Conservation (phyloP, 2,888 invertebrate genomes). For the Drosophila stalkeri region DNA sequence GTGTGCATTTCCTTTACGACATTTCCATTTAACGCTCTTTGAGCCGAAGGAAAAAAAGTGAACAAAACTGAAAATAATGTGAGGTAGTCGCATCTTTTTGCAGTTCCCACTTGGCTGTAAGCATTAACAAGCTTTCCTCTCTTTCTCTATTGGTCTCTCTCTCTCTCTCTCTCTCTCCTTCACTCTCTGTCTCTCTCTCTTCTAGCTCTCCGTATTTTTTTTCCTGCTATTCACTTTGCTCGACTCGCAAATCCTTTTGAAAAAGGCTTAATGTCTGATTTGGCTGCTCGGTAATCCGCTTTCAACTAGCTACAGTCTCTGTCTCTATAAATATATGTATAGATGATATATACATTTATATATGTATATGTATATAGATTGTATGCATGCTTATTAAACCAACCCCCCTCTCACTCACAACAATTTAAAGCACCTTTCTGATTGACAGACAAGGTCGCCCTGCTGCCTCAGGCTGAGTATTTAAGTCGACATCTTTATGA, state of each 20-base stretch:
- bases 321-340: constrained; percentile 22
- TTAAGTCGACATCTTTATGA: constrained; percentile 37
- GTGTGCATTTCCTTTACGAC: constrained; percentile 65
- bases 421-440: constrained; percentile 9
- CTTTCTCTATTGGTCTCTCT: background rate
- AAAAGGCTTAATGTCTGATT: constrained; percentile 72
- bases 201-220: constrained; percentile 4
- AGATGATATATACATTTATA: background rate
- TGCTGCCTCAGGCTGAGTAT: constrained; percentile 8
- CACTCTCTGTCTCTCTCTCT: background rate
- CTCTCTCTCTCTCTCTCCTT: background rate
- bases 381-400: constrained; percentile 52
- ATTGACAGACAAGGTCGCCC: constrained; percentile 27
- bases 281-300: constrained; percentile 68
- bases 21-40: constrained; percentile 54
- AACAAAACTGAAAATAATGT: constrained; percentile 28
- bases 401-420: background rate
- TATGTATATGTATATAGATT: background rate
- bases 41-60: background rate
- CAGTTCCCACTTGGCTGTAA: constrained; percentile 24
- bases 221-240: constrained; percentile 40
- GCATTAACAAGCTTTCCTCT: constrained; percentile 26
- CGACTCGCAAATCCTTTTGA: constrained; percentile 64
- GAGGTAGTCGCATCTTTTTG: constrained; percentile 14
- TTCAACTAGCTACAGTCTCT: constrained; percentile 42